A percentile compares a stretch with the other conserved stretches of the same genome.
These are phyloP conservation scores for Cryptomyrus ogoouensis DNA, from an alignment of 2,113 vertebrate genomes.

Conservation along the genomic window DNA sequence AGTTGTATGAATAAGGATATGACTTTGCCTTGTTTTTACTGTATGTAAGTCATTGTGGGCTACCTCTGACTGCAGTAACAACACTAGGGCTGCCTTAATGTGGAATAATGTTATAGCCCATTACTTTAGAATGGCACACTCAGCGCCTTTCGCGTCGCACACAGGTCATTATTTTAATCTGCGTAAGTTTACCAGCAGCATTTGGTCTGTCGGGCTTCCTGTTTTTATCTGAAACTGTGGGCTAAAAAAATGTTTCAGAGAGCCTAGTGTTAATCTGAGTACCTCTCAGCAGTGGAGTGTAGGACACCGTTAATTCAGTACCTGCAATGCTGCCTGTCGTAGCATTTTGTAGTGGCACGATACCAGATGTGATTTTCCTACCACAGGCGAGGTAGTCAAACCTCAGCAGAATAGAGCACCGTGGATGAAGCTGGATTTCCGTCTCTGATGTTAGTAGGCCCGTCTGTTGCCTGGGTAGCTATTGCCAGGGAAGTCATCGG, in stretches of 20 bases:
- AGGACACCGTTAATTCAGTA: background rate
- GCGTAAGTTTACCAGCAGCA: background rate
- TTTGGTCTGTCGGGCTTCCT: constrained; percentile 39
- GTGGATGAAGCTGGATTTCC: background rate
- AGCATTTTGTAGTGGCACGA: background rate
- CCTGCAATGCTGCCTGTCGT: background rate
- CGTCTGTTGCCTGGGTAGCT: background rate
- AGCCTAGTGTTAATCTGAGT: constrained; percentile 53
- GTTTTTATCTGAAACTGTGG: constrained; percentile 49
- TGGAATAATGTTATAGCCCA: background rate
- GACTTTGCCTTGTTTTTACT: background rate
- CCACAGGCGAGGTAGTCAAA: background rate
- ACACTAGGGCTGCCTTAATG: background rate
- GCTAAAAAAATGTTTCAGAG: constrained; percentile 43
- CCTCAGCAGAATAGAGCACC: background rate
- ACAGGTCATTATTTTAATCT: background rate
- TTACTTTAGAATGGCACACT: background rate
- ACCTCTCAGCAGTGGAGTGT: constrained; percentile 45
- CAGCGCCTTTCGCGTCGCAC: background rate
- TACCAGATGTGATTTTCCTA: background rate
- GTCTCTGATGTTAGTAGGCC: background rate
- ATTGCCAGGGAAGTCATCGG: constrained; percentile 2
- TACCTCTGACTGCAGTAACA: background rate
- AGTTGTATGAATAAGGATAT: background rate
- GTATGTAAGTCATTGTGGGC: background rate